Conservation (phyloP, 2,888 invertebrate genomes). For the Julus scandinavius region DNA sequence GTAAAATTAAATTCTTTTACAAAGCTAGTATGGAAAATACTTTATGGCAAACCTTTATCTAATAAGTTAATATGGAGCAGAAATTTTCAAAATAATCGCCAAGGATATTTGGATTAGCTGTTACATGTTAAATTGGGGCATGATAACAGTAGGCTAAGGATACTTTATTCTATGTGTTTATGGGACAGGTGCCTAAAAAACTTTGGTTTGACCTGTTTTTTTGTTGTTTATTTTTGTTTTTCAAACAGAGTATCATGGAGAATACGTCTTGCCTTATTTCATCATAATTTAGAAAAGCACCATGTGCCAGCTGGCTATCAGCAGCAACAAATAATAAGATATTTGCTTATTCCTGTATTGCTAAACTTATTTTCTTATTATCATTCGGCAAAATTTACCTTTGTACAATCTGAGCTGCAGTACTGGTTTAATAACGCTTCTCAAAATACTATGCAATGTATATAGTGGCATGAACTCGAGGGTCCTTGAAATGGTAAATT, state of each 20-base stretch:
- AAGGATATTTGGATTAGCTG: not conserved
- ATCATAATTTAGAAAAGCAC: not conserved
- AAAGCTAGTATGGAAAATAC: not conserved
- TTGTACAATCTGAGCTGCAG: too few species aligned
- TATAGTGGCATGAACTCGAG: too few species aligned
- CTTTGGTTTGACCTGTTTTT: not conserved
- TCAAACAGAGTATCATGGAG: not conserved
- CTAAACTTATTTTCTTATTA: too few species aligned
- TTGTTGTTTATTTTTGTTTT: not conserved
- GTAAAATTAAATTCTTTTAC: too few species aligned
- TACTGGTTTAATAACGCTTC: too few species aligned
- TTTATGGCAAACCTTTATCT: not conserved
- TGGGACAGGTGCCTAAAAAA: not conserved
- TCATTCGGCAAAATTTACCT: too few species aligned
- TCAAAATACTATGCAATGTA: too few species aligned
- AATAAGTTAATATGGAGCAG: not conserved
- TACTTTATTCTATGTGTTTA: not conserved
- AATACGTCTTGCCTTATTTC: too few species aligned
- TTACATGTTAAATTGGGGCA: not conserved
- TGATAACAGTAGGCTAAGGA: not conserved
- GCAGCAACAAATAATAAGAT: not conserved
- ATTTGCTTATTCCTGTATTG: too few species aligned
- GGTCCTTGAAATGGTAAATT: too few species aligned
- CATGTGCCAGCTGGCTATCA: not conserved
- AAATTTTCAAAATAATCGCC: not conserved